Conservation (phyloP, 2,113 vertebrate species). For the Gnathonemus longibarbis region DNA sequence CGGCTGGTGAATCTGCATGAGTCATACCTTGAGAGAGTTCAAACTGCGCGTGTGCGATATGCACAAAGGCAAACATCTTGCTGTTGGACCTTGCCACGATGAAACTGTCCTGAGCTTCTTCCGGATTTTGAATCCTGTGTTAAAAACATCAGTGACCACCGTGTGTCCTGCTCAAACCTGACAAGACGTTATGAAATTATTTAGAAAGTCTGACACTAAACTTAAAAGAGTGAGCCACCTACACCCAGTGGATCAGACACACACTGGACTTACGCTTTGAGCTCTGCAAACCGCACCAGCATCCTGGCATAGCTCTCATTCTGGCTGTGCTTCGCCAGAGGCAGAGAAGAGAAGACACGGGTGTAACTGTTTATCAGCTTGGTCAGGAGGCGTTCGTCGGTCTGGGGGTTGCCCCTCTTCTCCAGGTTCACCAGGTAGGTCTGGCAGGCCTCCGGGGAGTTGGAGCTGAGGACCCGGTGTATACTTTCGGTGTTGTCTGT, state of each 20-base stretch:
- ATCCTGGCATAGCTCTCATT: slow-evolving; percentile 82
- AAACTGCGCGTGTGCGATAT: slow-evolving; percentile 86
- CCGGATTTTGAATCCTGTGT: slow-evolving; percentile 55
- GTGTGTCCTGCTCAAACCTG: neutral
- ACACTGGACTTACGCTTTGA: slow-evolving; percentile 77
- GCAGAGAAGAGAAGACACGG: slow-evolving; percentile 72
- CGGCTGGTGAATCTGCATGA: neutral
- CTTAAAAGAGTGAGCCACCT: neutral
- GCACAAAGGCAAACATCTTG: slow-evolving; percentile 91
- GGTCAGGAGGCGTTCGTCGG: slow-evolving; percentile 64
- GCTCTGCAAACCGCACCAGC: slow-evolving; percentile 84
- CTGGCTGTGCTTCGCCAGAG: slow-evolving; percentile 75
- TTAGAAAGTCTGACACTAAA: neutral
- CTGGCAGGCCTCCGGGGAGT: slow-evolving; percentile 79
- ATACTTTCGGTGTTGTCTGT: slow-evolving; percentile 78
- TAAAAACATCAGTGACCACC: neutral
- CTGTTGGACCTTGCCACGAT: slow-evolving; percentile 80
- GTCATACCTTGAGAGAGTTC: slow-evolving; percentile 76
- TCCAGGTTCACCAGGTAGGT: slow-evolving; percentile 73
- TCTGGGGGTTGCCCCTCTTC: slow-evolving; percentile 69
- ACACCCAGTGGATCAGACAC: neutral
- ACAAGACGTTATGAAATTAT: neutral
- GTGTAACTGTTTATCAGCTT: slow-evolving; percentile 80
- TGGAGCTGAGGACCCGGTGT: slow-evolving; percentile 69
- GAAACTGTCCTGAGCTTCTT: slow-evolving; percentile 82